A percentile compares a stretch with the other conserved stretches of the same genome.
phyloP scores from a whole-genome alignment of 2,888 invertebrate genomes.

The Eristalis pertinax region DNA sequence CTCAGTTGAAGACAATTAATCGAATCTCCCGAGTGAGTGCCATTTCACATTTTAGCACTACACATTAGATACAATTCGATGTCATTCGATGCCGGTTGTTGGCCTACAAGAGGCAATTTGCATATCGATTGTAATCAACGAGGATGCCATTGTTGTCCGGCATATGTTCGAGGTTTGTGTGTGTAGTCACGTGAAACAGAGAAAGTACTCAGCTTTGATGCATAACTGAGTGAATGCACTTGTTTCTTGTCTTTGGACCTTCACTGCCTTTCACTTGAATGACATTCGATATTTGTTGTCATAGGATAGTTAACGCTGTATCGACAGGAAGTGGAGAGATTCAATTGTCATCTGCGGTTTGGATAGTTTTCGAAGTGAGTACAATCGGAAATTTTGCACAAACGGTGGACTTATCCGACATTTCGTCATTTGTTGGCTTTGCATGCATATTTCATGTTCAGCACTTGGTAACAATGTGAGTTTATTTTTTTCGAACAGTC shows the following conservation, averaged over 20 bases:
- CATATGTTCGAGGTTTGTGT: background rate
- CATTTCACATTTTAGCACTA: background rate
- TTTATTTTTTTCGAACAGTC: too few relatives aligned
- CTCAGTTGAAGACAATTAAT: background rate
- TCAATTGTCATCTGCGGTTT: too few relatives aligned
- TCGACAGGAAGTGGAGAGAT: too few relatives aligned
- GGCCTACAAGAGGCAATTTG: background rate
- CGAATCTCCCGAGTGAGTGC: too few relatives aligned
- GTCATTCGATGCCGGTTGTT: background rate
- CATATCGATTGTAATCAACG: constrained; percentile 11
- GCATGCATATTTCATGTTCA: too few relatives aligned
- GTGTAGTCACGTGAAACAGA: constrained; percentile 2
- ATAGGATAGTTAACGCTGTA: background rate
- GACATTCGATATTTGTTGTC: background rate
- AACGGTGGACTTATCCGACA: too few relatives aligned
- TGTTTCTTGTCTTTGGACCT: background rate
- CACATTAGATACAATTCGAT: background rate
- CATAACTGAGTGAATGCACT: background rate
- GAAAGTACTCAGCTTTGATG: constrained; percentile 1
- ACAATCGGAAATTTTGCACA: too few relatives aligned
- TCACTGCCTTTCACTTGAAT: background rate
- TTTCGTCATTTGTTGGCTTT: too few relatives aligned
- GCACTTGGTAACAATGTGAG: too few relatives aligned
- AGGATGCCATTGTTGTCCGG: background rate
- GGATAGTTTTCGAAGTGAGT: too few relatives aligned